Evolutionary conservation across 2,113 vertebrate genomes (phyloP).

Genomic region (Ahaetulla prasina): DNA sequence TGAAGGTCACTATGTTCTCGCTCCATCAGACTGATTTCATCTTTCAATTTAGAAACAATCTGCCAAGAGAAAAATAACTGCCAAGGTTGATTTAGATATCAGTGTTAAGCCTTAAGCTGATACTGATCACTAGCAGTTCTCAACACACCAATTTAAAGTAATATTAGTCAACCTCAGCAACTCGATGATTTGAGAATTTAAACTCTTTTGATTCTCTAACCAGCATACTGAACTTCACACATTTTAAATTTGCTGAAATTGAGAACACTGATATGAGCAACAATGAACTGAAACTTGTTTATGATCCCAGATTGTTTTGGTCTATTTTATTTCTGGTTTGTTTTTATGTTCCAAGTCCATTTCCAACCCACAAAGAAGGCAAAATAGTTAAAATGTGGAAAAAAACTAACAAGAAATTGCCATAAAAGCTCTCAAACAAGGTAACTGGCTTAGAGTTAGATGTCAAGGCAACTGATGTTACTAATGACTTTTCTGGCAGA

Average conservation of each 20-base stretch:
- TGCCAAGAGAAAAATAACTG: slow-evolving; percentile 46
- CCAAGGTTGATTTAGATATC: background rate
- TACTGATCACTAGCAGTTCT: background rate
- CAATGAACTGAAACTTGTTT: background rate
- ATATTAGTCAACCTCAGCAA: background rate
- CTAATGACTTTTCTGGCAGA: background rate
- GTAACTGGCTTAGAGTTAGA: background rate
- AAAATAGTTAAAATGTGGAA: background rate
- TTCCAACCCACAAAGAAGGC: background rate
- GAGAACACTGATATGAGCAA: background rate
- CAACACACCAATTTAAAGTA: background rate
- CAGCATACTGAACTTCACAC: background rate
- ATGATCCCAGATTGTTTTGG: background rate
- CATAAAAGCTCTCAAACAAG: background rate
- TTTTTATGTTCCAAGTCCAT: background rate
- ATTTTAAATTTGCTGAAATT: background rate
- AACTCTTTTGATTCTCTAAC: background rate
- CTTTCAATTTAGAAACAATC: slow-evolving; percentile 93
- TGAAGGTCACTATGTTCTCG: slow-evolving; percentile 90
- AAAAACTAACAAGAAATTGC: background rate
- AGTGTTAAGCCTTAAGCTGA: background rate
- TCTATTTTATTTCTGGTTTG: background rate
- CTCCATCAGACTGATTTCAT: slow-evolving; percentile 92
- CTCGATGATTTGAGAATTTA: background rate
- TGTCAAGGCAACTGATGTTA: background rate